Conservation (phyloP, 2,113 vertebrate species). For the Pimephales promelas region DNA sequence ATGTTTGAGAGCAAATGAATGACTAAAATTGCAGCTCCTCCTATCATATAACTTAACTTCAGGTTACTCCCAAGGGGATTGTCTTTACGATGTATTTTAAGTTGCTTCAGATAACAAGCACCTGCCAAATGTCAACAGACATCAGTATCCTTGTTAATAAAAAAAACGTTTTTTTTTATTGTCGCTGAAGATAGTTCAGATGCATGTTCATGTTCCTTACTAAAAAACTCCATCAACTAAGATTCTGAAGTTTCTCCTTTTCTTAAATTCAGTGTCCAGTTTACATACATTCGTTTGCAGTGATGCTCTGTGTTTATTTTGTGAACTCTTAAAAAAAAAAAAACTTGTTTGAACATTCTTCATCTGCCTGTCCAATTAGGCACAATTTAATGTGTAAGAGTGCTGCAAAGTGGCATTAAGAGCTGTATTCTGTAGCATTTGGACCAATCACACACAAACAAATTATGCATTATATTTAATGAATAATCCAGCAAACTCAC, state of each 20-base stretch:
- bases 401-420: slow-evolving; percentile 64
- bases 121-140: not conserved
- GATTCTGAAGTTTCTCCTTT: not conserved
- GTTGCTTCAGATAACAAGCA: not conserved
- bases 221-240: slow-evolving; percentile 1
- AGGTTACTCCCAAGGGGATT: not conserved
- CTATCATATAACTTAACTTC: not conserved
- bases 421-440: slow-evolving; percentile 52
- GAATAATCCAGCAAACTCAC: too few species aligned
- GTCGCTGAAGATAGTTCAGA: slow-evolving; percentile 14
- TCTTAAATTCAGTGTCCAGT: too few species aligned
- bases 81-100: not conserved
- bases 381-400: slow-evolving; percentile 61
- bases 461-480: too few species aligned
- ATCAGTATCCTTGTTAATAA: slow-evolving; percentile 31
- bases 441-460: too few species aligned
- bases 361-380: slow-evolving; percentile 28
- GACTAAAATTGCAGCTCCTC: not conserved
- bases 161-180: slow-evolving; percentile 36
- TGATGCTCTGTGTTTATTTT: too few species aligned
- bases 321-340: too few species aligned
- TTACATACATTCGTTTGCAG: too few species aligned
- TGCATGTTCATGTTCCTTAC: not conserved
- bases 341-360: too few species aligned
- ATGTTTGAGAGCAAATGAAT: not conserved